Base-by-base conservation (phyloP, 2,113 vertebrate species). In the Sinocyclocheilus anshuiensis region DNA sequence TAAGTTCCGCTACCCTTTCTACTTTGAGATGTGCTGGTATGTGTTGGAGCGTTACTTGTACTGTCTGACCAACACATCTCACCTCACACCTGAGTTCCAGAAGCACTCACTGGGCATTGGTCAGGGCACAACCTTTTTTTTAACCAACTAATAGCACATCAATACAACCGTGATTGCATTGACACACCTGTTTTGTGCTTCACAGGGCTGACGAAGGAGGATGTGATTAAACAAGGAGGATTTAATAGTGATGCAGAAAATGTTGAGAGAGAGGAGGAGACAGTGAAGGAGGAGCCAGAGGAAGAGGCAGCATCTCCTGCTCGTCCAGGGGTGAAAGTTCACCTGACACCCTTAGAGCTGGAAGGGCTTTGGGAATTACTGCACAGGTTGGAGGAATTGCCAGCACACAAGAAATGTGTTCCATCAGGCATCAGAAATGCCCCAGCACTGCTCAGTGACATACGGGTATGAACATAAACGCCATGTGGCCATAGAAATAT, bases 11-110 rank as follows among this genome's bases (percentile, higher is more conserved):
- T 99, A 99, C 67, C 98, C 98, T 0, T 99, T 99, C 91, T 99
- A 97, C 88, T 99, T 97, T 0, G 98, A 99, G 94, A 99, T 99
- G 98, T 99, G 97, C 85, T 99, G 98, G 98, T 99, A 99, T 0
- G 98, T 98, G 89, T 92, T 99, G 92, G 98, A 99, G 90, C 95
- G 98, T 77, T 99, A 99, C 2, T 96, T 98, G 63, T 99, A 97
- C 94, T 98, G 97, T 90, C 95, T 99, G 92, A 99, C 97, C 84
- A 96, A 95, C 89, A 93, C 92, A 80, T 99, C 97, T 1, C 96
- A 99, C 87, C 95, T 99, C 74, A 98, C 97, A 20, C 97, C 97
- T 81, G 98, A 99, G 89, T 99, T 98, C 92, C 97, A 99, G 91
- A 99, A 97, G 91, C 96, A 98, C 81, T 98, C 98, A 0, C 96